Evolutionary conservation across 1,140 invertebrate genomes (phyloP).

Genomic region (Lanistes nyassanus): DNA sequence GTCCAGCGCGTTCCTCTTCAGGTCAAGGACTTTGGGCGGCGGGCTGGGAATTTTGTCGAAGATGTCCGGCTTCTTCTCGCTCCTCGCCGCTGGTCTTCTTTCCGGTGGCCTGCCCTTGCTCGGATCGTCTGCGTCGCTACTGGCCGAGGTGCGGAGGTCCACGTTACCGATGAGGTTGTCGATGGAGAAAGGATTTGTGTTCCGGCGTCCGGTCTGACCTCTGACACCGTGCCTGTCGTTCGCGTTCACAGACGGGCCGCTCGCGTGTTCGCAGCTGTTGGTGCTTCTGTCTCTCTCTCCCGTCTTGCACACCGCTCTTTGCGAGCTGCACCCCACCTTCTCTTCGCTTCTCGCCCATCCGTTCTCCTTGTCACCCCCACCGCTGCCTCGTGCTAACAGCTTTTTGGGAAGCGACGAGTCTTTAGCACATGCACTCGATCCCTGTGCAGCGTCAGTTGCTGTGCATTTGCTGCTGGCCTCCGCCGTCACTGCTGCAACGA

Average conservation of each 20-base stretch:
- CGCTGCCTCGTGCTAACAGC: too few species aligned
- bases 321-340: too few species aligned
- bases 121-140: slow-evolving; percentile 1
- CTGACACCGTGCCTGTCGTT: neutral
- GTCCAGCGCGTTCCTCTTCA: slow-evolving; percentile 33
- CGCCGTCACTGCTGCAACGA: slow-evolving; percentile 6
- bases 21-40: slow-evolving; percentile 60
- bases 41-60: slow-evolving; percentile 64
- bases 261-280: neutral
- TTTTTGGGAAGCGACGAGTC: too few species aligned
- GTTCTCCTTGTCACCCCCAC: too few species aligned
- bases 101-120: neutral
- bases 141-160: neutral
- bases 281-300: neutral
- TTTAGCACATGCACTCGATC: too few species aligned
- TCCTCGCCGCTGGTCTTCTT: slow-evolving; percentile 16
- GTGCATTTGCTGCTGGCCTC: too few species aligned
- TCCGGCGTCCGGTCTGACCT: neutral
- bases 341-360: too few species aligned
- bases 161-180: neutral
- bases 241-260: neutral
- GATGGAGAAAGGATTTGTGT: neutral
- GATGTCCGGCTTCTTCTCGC: slow-evolving; percentile 50
- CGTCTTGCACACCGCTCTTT: too few species aligned
- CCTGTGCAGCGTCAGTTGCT: too few species aligned